These are phyloP conservation scores for Cetonia aurata DNA, from an alignment of 2,888 invertebrate species.

Conservation along the genomic window DNA sequence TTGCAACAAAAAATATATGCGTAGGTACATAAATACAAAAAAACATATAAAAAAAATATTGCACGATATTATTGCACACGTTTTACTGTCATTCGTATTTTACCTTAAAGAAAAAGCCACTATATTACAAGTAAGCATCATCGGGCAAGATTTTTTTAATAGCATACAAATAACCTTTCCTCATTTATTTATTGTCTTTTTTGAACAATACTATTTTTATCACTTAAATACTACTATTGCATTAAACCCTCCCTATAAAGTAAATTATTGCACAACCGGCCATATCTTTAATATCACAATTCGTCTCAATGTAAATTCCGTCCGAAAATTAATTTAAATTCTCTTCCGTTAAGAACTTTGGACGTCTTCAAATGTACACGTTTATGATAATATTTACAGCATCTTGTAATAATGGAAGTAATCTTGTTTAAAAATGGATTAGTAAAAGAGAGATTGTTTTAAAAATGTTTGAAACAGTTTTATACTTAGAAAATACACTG, in stretches of 20 bases:
- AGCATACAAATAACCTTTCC: conserved; percentile 28
- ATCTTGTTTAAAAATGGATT: too few species aligned
- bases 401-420: background rate
- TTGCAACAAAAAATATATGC: too few species aligned
- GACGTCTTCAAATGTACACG: background rate
- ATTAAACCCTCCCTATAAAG: conserved; percentile 38
- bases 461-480: background rate
- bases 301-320: too few species aligned
- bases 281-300: conserved; percentile 60
- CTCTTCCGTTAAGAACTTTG: conserved; percentile 12
- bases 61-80: conserved; percentile 45
- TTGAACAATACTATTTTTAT: conserved; percentile 18
- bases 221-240: conserved; percentile 53
- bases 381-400: conserved; percentile 18
- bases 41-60: conserved; percentile 34
- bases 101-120: conserved; percentile 32
- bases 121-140: conserved; percentile 43
- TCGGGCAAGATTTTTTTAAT: conserved; percentile 47
- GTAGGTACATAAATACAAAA: background rate
- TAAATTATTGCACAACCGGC: conserved; percentile 64
- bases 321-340: conserved; percentile 45
- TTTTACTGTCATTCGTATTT: conserved; percentile 54
- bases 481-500: too few species aligned
- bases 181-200: conserved; percentile 29
- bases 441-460: too few species aligned